Percentiles rank a stretch among this genome's conserved stretches.
phyloP scores from a whole-genome alignment of 2,113 vertebrate species.

The Emydura subglobosa region DNA sequence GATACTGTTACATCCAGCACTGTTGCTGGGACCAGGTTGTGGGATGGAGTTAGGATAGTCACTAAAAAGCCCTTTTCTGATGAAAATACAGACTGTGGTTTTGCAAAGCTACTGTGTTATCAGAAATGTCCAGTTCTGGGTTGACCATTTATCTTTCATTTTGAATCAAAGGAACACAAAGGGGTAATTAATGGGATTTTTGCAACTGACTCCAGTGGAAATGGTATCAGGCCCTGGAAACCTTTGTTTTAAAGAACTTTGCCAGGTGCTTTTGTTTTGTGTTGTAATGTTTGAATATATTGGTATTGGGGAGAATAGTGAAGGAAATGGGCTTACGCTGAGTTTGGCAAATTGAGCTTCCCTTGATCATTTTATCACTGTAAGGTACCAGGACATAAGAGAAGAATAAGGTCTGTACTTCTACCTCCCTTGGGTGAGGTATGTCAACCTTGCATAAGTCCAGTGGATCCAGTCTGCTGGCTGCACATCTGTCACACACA shows the following conservation, averaged over 20 bases:
- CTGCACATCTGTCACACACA: not conserved
- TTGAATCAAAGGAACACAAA: not conserved
- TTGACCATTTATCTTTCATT: not conserved
- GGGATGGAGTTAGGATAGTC: not conserved
- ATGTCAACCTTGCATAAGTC: not conserved
- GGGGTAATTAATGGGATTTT: not conserved
- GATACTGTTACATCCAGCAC: rapidly evolving
- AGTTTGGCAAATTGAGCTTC: not conserved
- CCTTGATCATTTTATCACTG: not conserved
- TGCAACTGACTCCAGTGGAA: not conserved
- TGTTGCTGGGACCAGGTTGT: not conserved
- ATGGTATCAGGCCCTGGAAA: not conserved
- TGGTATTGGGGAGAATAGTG: not conserved
- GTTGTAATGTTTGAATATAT: not conserved
- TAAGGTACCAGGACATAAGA: not conserved
- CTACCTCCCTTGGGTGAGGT: not conserved
- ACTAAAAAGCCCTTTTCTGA: not conserved
- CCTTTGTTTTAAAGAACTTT: not conserved
- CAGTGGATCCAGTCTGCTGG: not conserved
- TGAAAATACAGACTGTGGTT: rapidly evolving
- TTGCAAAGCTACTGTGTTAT: not conserved
- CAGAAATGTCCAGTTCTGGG: not conserved
- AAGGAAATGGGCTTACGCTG: not conserved
- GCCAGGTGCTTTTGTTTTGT: not conserved
- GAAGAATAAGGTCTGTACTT: not conserved